Evolutionary conservation across 2,113 vertebrate species (phyloP).

Genomic region (Lipophrys pholis): DNA sequence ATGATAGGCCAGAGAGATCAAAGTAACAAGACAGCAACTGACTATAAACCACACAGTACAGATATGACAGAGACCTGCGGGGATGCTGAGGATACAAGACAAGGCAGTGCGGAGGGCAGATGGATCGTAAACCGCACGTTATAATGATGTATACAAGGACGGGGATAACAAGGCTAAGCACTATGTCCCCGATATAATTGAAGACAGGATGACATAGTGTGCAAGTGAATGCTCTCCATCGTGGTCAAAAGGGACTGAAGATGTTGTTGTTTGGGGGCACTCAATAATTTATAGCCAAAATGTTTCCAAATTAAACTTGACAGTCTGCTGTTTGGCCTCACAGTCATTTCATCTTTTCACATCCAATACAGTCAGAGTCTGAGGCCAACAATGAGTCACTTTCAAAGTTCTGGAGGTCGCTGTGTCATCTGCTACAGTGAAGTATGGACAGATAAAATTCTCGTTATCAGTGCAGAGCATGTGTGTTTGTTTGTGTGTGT

Average conservation of each 20-base stretch:
- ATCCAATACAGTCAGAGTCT: constrained; percentile 55
- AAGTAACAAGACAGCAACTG: constrained; percentile 18
- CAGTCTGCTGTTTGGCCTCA: constrained; percentile 59
- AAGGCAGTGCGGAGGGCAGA: not conserved
- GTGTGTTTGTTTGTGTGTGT: constrained; percentile 21
- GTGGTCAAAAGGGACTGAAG: not conserved
- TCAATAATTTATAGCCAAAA: constrained; percentile 20
- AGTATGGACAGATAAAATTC: constrained; percentile 25
- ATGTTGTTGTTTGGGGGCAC: constrained; percentile 30
- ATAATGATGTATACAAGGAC: constrained; percentile 1
- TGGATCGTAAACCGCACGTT: not conserved
- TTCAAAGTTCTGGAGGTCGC: constrained; percentile 60
- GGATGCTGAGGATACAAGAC: constrained; percentile 7
- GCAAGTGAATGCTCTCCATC: constrained; percentile 8
- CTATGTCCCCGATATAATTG: not conserved
- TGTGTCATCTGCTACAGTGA: constrained; percentile 20
- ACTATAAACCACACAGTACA: not conserved
- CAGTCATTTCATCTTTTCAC: constrained; percentile 49
- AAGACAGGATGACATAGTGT: not conserved
- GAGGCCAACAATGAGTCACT: constrained; percentile 58
- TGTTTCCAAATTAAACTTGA: constrained; percentile 52
- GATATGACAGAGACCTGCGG: constrained; percentile 31
- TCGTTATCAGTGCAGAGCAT: constrained; percentile 12
- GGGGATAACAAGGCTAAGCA: not conserved
- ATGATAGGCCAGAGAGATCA: not conserved